Evolutionary conservation across 1,140 invertebrate species (phyloP), one percentile per base, ranked within the genome.

Genomic region (Atopsyche davidsoni): DNA sequence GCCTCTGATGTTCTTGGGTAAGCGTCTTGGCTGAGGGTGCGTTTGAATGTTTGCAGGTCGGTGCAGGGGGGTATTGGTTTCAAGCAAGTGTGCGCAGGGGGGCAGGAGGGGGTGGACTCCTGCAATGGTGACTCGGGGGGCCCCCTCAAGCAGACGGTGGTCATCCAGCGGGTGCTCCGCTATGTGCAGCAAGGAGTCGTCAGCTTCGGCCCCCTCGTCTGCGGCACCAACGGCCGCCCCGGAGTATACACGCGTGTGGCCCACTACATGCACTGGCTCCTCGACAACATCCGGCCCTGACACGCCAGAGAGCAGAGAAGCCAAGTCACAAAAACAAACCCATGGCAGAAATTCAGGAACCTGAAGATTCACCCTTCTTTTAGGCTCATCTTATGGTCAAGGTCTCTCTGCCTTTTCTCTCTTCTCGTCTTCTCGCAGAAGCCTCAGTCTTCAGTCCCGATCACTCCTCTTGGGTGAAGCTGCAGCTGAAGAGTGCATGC

Each of bases 161-260:
- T 6, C 2, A 4, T 34, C 11, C 13, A 6, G 13, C 14, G 3
- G 32, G 17, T 6, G 11, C 1, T 10, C n/a, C 13, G 14, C 14
- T 77, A 79, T 61, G 60, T 66, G 16, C 64, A 62, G 16, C 60
- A 64, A n/a, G 71, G 77, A 1, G 62, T 79, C 22, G 75, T 78
- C 0, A 75, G 73, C n/a, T 73, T 74, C 60, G 77, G 76, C 24
- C 71, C 74, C 2, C 59, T 46, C 4, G 57, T 60, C 11, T 78
- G 77, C 32, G 69, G 71, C 0, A 55, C 60, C 23, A 46, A 62
- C 11, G 66, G 61, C 28, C 40, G 66, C 10, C 69, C 72, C 3
- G 69, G 65, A 2, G 55, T 73, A 0, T 73, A 73, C 52, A 69
- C 69, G 7, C 62, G 64, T 47, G 64, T 73, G 1, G 57, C 58